Percentiles rank a stretch among this genome's conserved stretches.
These are phyloP conservation scores for Platysteira castanea DNA, from an alignment of 2,113 vertebrate genomes.

Conservation along the genomic window DNA sequence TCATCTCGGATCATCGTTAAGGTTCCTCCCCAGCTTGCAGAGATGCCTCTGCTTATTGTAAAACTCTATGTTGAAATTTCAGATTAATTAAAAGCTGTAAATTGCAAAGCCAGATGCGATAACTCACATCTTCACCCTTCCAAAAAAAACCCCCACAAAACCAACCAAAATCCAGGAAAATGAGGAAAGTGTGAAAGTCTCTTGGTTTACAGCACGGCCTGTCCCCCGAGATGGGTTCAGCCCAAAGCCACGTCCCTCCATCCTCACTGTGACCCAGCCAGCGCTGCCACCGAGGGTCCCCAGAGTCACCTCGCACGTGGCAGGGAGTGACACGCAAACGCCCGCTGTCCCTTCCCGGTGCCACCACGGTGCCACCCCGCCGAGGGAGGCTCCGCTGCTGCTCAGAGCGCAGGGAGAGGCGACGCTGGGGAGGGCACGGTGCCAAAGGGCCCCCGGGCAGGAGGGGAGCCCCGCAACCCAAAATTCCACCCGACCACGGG, in stretches of 20 bases:
- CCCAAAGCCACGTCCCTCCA: rapidly evolving
- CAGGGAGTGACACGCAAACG: not conserved
- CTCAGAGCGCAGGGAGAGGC: not conserved
- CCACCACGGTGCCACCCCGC: not conserved
- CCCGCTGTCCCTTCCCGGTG: rapidly evolving
- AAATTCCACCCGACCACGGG: rapidly evolving
- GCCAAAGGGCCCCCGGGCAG: not conserved
- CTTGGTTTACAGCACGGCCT: rapidly evolving
- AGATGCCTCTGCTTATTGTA: slow-evolving; percentile 43
- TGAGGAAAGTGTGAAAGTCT: not conserved
- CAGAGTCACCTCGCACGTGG: rapidly evolving
- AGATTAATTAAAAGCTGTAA: slow-evolving; percentile 74
- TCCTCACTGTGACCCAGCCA: not conserved
- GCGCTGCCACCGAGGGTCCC: not conserved
- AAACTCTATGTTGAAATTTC: slow-evolving; percentile 54
- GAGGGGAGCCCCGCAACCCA: not conserved
- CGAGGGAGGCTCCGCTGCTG: rapidly evolving
- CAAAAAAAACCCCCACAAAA: not conserved
- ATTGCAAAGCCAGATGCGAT: slow-evolving; percentile 11
- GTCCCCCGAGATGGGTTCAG: not conserved
- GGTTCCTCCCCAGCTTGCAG: slow-evolving; percentile 36
- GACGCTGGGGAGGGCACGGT: rapidly evolving
- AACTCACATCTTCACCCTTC: not conserved
- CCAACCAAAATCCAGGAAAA: not conserved
- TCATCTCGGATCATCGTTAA: not conserved